Percentiles rank a stretch among this genome's conserved stretches.
These are phyloP conservation scores for Drosophila atripex DNA, from an alignment of 2,888 invertebrate genomes.

Conservation along the genomic window DNA sequence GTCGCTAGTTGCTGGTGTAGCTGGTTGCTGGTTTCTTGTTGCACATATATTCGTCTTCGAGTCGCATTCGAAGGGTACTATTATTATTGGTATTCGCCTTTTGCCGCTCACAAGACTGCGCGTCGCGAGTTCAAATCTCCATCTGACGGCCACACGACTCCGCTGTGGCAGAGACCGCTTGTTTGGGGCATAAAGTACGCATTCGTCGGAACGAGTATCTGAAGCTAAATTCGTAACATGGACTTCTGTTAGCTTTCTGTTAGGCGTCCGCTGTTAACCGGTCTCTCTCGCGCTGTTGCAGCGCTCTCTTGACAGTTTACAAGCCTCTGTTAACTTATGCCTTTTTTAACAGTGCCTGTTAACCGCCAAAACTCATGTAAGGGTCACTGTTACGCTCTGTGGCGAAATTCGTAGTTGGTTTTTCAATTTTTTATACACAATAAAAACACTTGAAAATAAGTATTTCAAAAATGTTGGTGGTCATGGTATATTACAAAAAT, in stretches of 20 bases:
- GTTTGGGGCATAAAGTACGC: neutral
- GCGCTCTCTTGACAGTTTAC: constrained; percentile 8
- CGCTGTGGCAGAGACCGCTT: constrained; percentile 4
- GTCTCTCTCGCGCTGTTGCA: constrained; percentile 1
- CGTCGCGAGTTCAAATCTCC: constrained; percentile 73
- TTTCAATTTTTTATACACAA: neutral
- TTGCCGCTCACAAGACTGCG: constrained; percentile 74
- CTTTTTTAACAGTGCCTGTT: constrained; percentile 58
- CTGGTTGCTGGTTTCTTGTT: constrained; percentile 2
- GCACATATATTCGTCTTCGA: constrained; percentile 37
- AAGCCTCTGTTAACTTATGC: constrained; percentile 46
- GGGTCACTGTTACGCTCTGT: constrained; percentile 5
- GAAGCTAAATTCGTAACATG: neutral
- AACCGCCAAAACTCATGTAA: neutral
- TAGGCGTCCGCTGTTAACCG: neutral
- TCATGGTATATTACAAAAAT: no score
- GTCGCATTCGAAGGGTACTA: constrained; percentile 19
- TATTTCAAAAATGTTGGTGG: neutral
- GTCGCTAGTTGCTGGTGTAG: constrained; percentile 33
- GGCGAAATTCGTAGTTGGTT: neutral
- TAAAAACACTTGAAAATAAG: neutral
- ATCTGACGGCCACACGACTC: constrained; percentile 46
- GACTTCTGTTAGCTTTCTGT: constrained; percentile 32
- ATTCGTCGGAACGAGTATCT: constrained; percentile 5
- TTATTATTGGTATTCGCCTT: constrained; percentile 15